phyloP scores from a whole-genome alignment of 1,140 invertebrate genomes.

The Ceratina calcarata region DNA sequence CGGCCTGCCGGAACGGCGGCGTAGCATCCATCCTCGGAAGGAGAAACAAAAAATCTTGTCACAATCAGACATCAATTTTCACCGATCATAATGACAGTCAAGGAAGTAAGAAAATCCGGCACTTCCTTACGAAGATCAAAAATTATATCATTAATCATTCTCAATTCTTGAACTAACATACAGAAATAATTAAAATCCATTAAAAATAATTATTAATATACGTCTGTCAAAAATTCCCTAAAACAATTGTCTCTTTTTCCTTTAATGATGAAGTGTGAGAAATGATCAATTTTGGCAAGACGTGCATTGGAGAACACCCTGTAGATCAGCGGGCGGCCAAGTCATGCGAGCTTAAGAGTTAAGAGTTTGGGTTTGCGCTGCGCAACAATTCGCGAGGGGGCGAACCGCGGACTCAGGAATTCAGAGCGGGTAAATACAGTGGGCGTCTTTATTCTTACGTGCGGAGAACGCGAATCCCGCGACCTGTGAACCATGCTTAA shows the following conservation, averaged over 20 bases:
- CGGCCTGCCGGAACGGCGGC: neutral
- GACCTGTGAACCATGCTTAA: slow-evolving; percentile 60
- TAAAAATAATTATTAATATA: too few species aligned
- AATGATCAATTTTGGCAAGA: neutral
- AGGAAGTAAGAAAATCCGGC: neutral
- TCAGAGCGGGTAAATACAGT: slow-evolving; percentile 73
- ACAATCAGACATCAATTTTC: neutral
- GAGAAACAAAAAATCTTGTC: neutral
- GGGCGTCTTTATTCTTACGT: slow-evolving; percentile 65
- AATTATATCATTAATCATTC: neutral
- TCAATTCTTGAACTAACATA: neutral
- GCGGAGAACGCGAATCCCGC: slow-evolving; percentile 60
- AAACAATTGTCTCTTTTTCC: too few species aligned
- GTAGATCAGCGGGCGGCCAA: slow-evolving; percentile 51
- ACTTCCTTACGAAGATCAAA: neutral
- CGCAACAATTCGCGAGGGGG: slow-evolving; percentile 72
- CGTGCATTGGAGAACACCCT: slow-evolving; percentile 42
- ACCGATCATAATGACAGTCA: neutral
- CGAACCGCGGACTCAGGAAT: slow-evolving; percentile 68
- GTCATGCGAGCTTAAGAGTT: slow-evolving; percentile 66
- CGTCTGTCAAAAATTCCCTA: neutral
- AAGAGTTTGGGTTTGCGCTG: slow-evolving; percentile 70
- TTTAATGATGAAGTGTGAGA: neutral
- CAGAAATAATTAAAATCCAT: too few species aligned
- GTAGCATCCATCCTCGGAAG: neutral